Percentiles rank a stretch among this genome's conserved stretches.
Conservation (phyloP, 2,113 vertebrate genomes). For the Mobula hypostoma region DNA sequence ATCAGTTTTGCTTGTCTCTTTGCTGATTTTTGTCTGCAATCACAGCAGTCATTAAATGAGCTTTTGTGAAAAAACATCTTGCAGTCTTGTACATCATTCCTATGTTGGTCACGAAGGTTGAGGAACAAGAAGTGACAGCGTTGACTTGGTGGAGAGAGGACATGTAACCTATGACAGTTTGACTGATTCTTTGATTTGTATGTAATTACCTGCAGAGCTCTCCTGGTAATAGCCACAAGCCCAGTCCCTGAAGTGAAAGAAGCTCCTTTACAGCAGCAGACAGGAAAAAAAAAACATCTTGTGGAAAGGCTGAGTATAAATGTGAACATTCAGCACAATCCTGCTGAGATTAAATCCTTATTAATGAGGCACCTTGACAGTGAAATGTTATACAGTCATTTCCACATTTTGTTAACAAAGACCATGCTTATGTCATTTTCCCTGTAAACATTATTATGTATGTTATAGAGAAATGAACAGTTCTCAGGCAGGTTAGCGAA, state of each 20-base stretch:
- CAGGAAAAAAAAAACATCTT: neutral
- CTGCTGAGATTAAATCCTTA: neutral
- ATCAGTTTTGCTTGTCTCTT: no score
- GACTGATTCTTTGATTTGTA: neutral
- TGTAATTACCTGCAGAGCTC: neutral
- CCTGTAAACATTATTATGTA: neutral
- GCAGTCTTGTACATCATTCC: neutral
- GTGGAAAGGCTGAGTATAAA: neutral
- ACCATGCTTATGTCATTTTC: neutral
- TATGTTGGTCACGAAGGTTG: neutral
- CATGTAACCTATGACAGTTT: neutral
- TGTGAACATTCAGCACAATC: neutral
- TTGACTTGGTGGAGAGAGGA: neutral
- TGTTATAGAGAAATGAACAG: neutral
- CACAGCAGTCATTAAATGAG: neutral
- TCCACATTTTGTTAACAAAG: neutral
- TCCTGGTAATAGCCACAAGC: neutral
- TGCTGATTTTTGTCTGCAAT: no score
- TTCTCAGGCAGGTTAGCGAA: no score
- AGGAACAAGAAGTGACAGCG: neutral
- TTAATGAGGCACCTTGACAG: neutral
- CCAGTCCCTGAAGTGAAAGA: neutral
- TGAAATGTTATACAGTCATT: neutral
- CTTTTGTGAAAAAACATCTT: neutral
- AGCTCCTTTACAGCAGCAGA: neutral